Evolutionary conservation across 2,797 vertebrate genomes (phyloP).

Genomic region (Bufotes viridis): DNA sequence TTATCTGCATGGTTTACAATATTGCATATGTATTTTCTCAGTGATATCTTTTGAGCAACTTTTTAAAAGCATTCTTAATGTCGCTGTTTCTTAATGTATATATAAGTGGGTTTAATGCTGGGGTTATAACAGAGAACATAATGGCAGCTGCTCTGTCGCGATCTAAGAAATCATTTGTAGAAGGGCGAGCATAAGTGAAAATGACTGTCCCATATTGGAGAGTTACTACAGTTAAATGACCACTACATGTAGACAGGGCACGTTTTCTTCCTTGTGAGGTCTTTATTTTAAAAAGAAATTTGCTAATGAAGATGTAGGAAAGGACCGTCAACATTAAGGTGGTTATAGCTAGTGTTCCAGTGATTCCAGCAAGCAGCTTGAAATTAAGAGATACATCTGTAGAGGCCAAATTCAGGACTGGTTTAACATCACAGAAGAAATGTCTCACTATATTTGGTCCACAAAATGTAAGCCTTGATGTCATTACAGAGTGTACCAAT

Average conservation of each 20-base stretch:
- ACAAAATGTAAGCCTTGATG: conserved; percentile 63
- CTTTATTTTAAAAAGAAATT: conserved; percentile 58
- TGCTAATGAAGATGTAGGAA: conserved; percentile 62
- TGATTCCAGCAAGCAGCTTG: conserved; percentile 51
- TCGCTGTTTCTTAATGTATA: conserved; percentile 53
- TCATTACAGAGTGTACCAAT: conserved; percentile 58
- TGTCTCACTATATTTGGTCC: conserved; percentile 59
- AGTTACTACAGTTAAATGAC: conserved; percentile 51
- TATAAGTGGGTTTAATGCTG: conserved; percentile 47
- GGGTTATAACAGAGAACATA: conserved; percentile 43
- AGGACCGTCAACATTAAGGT: conserved; percentile 53
- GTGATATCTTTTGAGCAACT: background rate
- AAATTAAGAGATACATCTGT: conserved; percentile 57
- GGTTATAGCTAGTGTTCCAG: conserved; percentile 48
- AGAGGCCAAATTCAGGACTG: conserved; percentile 61
- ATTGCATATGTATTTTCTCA: background rate
- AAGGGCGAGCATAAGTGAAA: conserved; percentile 46
- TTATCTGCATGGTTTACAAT: background rate
- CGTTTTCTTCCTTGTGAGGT: conserved; percentile 52
- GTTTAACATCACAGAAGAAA: conserved; percentile 66
- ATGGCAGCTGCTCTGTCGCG: conserved; percentile 36
- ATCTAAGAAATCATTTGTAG: conserved; percentile 30
- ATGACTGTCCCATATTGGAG: conserved; percentile 46
- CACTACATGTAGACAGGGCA: conserved; percentile 62
- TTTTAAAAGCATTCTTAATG: conserved; percentile 27